Conservation (phyloP, 2,113 vertebrate species). For the Solea senegalensis region DNA sequence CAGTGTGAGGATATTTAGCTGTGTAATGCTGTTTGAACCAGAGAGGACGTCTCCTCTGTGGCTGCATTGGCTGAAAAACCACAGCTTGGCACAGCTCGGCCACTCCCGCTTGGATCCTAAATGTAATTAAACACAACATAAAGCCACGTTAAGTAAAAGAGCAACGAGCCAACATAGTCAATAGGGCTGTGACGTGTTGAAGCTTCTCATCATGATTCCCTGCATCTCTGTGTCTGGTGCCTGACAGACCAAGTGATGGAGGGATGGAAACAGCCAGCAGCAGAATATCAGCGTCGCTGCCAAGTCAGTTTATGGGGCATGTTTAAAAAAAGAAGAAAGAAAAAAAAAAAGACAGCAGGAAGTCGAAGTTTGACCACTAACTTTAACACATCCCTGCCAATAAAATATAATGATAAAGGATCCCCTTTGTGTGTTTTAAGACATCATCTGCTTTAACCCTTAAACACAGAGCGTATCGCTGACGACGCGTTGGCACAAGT, state of each 20-base stretch:
- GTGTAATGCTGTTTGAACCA: constrained; percentile 48
- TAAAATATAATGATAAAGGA: too few species aligned
- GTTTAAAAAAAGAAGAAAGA: not conserved
- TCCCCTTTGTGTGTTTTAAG: too few species aligned
- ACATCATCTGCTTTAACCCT: too few species aligned
- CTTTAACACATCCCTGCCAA: too few species aligned
- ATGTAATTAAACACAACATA: constrained; percentile 70
- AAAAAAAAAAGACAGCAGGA: not conserved
- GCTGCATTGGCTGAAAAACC: constrained; percentile 22
- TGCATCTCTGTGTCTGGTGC: not conserved
- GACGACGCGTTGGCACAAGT: too few species aligned
- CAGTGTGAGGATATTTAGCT: constrained; percentile 48
- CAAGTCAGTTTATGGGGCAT: constrained; percentile 9
- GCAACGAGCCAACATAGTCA: constrained; percentile 33
- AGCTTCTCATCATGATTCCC: constrained; percentile 3
- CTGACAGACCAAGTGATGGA: constrained; percentile 22
- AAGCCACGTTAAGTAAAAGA: constrained; percentile 59
- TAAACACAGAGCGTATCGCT: too few species aligned
- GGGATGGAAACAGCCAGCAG: not conserved
- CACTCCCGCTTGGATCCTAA: constrained; percentile 40
- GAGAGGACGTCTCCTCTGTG: constrained; percentile 30
- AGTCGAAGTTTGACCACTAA: too few species aligned
- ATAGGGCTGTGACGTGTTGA: constrained; percentile 24
- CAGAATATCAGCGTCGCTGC: not conserved
- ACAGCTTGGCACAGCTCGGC: constrained; percentile 36